phyloP scores from a whole-genome alignment of 1,140 invertebrate genomes.

The Neelides sp. region DNA sequence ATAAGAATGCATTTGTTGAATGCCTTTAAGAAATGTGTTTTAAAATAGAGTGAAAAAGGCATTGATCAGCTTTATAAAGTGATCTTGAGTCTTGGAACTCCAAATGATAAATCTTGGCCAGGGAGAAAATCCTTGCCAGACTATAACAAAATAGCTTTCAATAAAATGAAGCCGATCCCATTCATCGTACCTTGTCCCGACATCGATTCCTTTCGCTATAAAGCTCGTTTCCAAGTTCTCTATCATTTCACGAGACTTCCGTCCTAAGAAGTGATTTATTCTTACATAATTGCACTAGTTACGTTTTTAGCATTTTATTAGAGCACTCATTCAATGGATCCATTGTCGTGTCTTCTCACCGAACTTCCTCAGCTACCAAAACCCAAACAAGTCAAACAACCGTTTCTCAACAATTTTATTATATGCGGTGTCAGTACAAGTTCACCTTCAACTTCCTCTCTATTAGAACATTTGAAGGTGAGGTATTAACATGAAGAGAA shows the following conservation, averaged over 20 bases:
- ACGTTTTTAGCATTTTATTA: no score
- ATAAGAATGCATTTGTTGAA: neutral
- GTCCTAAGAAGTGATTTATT: no score
- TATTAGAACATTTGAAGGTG: no score
- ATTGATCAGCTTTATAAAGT: slow-evolving; percentile 94
- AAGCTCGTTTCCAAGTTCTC: slow-evolving; percentile 58
- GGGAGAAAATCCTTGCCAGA: slow-evolving; percentile 68
- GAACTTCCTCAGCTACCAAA: no score
- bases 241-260: slow-evolving; percentile 69
- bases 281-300: no score
- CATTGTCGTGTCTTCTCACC: no score
- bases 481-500: no score
- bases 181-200: slow-evolving; percentile 56
- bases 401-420: no score
- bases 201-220: slow-evolving; percentile 53
- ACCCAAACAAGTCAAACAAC: no score
- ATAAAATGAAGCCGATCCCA: slow-evolving; percentile 54
- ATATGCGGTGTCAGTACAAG: no score
- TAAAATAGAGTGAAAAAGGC: slow-evolving; percentile 79
- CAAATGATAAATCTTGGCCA: slow-evolving; percentile 53
- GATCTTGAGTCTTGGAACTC: slow-evolving; percentile 71
- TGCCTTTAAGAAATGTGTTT: neutral
- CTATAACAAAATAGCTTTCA: slow-evolving; percentile 91
- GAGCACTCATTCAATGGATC: no score
- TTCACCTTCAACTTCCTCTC: no score